These are phyloP conservation scores for Protobothrops flavoviridis DNA, from an alignment of 2,113 vertebrate genomes.

Conservation along the genomic window DNA sequence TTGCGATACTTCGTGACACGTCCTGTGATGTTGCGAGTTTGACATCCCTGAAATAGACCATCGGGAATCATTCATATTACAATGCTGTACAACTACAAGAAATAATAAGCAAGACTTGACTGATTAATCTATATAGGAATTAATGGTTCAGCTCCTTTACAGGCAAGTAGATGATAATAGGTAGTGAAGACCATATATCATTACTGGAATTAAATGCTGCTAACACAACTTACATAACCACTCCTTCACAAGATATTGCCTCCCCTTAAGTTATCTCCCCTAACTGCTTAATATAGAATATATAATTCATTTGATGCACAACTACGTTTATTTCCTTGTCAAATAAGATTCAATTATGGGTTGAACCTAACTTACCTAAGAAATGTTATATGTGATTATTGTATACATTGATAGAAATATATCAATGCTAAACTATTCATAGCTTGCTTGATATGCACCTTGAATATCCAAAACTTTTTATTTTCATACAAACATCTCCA, in stretches of 20 bases:
- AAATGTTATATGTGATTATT: not conserved
- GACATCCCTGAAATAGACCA: not conserved
- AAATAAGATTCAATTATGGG: conserved; percentile 13
- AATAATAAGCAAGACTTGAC: not conserved
- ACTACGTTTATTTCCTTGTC: not conserved
- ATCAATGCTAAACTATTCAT: conserved; percentile 35
- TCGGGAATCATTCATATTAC: not conserved
- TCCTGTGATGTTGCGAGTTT: no score
- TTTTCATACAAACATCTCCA: conserved; percentile 21
- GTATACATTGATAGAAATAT: conserved; percentile 22
- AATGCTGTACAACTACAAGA: not conserved
- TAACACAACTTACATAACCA: not conserved
- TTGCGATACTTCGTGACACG: no score
- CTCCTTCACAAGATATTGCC: not conserved
- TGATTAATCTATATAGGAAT: not conserved
- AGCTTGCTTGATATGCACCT: rapidly evolving
- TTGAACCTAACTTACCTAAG: not conserved
- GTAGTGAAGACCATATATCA: not conserved
- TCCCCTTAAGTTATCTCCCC: not conserved
- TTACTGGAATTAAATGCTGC: not conserved
- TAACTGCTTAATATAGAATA: not conserved
- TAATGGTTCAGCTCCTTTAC: not conserved
- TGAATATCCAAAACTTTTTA: conserved; percentile 17
- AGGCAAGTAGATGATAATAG: not conserved
- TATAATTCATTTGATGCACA: not conserved